Conservation (phyloP, 2,888 invertebrate genomes). For the Ormia ochracea region DNA sequence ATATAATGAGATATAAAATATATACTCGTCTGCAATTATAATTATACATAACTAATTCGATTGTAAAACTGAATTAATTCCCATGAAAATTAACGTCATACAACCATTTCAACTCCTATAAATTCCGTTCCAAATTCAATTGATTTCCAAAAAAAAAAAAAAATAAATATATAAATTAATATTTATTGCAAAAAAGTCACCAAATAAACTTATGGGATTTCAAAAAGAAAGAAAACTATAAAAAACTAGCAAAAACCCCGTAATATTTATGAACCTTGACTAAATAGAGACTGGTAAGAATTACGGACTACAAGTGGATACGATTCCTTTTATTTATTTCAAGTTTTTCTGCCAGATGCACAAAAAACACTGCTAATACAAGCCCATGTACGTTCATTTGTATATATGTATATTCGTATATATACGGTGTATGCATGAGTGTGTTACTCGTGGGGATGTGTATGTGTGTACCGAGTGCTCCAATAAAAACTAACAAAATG, state of each 20-base stretch:
- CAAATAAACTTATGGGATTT: slow-evolving; percentile 46
- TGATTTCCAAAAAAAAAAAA: slow-evolving; percentile 21
- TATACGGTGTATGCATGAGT: background rate
- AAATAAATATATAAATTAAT: slow-evolving; percentile 35
- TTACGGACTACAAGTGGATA: slow-evolving; percentile 53
- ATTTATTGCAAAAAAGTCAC: slow-evolving; percentile 13
- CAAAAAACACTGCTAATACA: too few relatives aligned
- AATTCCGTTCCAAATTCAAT: slow-evolving; percentile 29
- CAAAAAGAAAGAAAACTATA: slow-evolving; percentile 11
- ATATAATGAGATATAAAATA: too few relatives aligned
- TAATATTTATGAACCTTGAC: slow-evolving; percentile 62
- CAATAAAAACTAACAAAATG: slow-evolving; percentile 34
- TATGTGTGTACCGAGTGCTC: background rate
- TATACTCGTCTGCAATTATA: too few relatives aligned
- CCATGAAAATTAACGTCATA: too few relatives aligned
- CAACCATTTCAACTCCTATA: background rate
- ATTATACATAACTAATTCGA: too few relatives aligned
- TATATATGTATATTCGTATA: background rate
- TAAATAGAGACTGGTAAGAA: slow-evolving; percentile 18
- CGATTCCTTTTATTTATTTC: slow-evolving; percentile 26
- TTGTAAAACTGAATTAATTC: too few relatives aligned
- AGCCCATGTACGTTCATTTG: too few relatives aligned
- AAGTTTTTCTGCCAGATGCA: slow-evolving; percentile 20
- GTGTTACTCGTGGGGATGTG: too few relatives aligned
- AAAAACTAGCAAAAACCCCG: slow-evolving; percentile 17